Percentiles rank a stretch among this genome's conserved stretches.
These are phyloP conservation scores for Trematomus loennbergii DNA, from an alignment of 2,113 vertebrate species.

Conservation along the genomic window DNA sequence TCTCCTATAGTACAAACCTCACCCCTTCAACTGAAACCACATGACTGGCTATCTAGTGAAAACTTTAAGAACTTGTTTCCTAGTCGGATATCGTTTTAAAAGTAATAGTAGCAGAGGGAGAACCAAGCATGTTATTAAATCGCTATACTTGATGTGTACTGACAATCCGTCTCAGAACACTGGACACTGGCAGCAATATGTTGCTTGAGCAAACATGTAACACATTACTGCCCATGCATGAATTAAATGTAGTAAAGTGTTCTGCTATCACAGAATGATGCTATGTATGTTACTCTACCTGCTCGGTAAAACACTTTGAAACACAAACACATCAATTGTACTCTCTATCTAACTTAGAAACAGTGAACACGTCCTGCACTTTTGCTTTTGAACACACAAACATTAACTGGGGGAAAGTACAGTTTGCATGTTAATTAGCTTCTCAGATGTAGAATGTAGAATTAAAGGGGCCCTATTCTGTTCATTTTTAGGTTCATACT, in stretches of 20 bases:
- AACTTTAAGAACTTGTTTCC: neutral
- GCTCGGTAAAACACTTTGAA: neutral
- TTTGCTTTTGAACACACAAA: neutral
- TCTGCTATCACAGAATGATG: neutral
- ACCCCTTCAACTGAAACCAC: neutral
- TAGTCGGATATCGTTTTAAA: neutral
- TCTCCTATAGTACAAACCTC: neutral
- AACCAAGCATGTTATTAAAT: constrained; percentile 2
- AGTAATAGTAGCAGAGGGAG: neutral
- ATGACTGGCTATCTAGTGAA: neutral
- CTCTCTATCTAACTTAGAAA: neutral
- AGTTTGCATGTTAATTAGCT: neutral
- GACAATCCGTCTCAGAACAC: constrained; percentile 43
- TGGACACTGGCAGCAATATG: constrained; percentile 44
- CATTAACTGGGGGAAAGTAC: neutral
- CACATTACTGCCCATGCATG: constrained; percentile 24
- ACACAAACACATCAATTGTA: neutral
- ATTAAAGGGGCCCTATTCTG: no score
- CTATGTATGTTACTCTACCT: neutral
- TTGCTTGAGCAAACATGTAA: constrained; percentile 36
- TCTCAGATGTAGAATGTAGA: neutral
- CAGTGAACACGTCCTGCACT: neutral
- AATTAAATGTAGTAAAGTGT: constrained; percentile 7
- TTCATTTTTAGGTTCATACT: no score
- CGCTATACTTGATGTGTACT: constrained; percentile 17